These are phyloP conservation scores for Diarsia mendica DNA, from an alignment of 2,888 invertebrate species.

Conservation along the genomic window DNA sequence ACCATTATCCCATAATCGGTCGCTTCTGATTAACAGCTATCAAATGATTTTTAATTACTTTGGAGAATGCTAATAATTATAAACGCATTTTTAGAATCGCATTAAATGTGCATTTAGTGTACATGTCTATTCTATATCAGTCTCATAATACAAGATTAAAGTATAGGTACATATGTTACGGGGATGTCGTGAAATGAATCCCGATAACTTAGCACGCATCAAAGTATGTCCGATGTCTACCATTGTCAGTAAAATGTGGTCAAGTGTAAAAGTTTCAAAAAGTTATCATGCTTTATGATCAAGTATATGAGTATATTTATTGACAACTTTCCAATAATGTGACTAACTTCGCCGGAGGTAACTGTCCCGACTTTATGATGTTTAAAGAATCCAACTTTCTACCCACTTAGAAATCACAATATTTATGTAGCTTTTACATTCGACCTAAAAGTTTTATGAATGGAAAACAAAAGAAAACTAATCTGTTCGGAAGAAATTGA, in stretches of 20 bases:
- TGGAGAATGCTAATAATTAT: neutral
- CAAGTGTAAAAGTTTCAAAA: neutral
- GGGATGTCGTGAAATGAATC: neutral
- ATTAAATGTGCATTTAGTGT: constrained; percentile 1
- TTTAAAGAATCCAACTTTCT: neutral
- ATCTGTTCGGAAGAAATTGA: constrained; percentile 57
- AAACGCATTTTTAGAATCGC: neutral
- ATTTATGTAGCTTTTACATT: constrained; percentile 6
- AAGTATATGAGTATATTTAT: neutral
- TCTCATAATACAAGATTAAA: neutral
- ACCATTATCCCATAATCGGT: constrained; percentile 20
- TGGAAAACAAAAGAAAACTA: constrained; percentile 45
- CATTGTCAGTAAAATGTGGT: neutral
- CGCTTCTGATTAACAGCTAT: constrained; percentile 31
- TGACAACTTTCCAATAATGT: constrained; percentile 1
- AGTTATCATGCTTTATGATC: neutral
- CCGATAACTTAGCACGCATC: neutral
- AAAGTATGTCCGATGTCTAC: neutral
- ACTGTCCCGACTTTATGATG: neutral
- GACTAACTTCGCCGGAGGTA: neutral
- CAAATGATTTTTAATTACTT: constrained; percentile 32
- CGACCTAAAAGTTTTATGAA: constrained; percentile 41
- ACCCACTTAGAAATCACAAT: constrained; percentile 9
- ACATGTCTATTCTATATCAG: neutral
- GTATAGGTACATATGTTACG: neutral